These are phyloP conservation scores for Megaustenia siamemsis DNA, from an alignment of 2,888 invertebrate genomes.

Conservation along the genomic window DNA sequence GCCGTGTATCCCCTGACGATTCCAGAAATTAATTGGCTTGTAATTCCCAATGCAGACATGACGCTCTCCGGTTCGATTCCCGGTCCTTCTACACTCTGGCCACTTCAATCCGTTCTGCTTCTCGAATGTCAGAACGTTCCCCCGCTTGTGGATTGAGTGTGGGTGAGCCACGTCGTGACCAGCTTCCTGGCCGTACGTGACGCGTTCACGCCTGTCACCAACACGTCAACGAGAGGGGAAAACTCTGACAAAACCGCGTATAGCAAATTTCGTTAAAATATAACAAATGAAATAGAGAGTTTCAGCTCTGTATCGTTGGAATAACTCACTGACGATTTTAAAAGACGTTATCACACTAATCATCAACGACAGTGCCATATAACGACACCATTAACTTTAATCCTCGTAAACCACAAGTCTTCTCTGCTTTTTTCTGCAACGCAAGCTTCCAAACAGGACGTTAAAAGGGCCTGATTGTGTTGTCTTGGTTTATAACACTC, in stretches of 20 bases:
- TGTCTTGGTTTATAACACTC: no score
- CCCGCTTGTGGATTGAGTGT: slow-evolving; percentile 11
- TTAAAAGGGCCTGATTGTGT: no score
- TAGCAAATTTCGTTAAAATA: background rate
- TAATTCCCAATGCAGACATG: slow-evolving; percentile 43
- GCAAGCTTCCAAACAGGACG: no score
- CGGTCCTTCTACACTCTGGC: background rate
- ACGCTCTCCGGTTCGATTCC: slow-evolving; percentile 10
- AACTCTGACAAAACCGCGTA: background rate
- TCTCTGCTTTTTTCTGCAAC: no score
- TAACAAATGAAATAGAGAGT: no score
- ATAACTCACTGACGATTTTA: no score
- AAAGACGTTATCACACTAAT: no score
- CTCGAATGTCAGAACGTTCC: slow-evolving; percentile 29
- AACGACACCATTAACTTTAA: no score
- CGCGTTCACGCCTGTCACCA: slow-evolving; percentile 15
- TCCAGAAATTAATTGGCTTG: slow-evolving; percentile 49
- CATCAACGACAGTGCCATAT: no score
- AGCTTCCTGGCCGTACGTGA: slow-evolving; percentile 25
- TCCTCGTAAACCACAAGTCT: no score
- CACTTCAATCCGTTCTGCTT: slow-evolving; percentile 13
- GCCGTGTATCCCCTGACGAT: slow-evolving; percentile 25
- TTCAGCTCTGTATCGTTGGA: no score
- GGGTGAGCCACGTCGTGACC: background rate
- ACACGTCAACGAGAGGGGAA: background rate